Percentiles rank a stretch among this genome's conserved stretches.
Evolutionary conservation across 2,888 invertebrate species (phyloP).

Genomic region (Drosophila lutescens): DNA sequence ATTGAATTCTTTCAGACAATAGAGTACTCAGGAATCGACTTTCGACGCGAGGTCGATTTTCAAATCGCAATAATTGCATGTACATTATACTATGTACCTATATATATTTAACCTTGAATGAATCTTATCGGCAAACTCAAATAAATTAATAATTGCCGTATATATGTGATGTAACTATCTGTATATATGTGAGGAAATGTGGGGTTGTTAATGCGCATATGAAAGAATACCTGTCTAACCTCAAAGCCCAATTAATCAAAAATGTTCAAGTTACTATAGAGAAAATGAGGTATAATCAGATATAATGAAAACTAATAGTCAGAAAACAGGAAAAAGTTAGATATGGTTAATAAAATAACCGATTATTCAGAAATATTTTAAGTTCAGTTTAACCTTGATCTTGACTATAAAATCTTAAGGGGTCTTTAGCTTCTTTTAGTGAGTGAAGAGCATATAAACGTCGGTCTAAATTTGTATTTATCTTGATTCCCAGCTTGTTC

Average conservation of each 20-base stretch:
- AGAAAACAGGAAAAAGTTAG: neutral
- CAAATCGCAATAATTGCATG: neutral
- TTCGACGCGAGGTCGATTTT: neutral
- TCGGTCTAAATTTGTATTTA: slow-evolving; percentile 8
- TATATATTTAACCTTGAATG: slow-evolving; percentile 23
- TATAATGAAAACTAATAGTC: neutral
- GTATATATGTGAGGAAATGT: neutral
- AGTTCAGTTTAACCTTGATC: neutral
- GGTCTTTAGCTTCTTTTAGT: neutral
- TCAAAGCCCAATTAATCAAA: neutral
- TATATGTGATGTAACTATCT: neutral
- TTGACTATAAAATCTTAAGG: neutral
- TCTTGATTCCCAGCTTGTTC: slow-evolving; percentile 14
- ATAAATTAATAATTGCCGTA: slow-evolving; percentile 9
- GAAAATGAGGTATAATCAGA: no score
- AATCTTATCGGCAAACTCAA: slow-evolving; percentile 18
- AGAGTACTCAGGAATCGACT: slow-evolving; percentile 16
- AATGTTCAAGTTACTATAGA: neutral
- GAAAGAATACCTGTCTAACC: neutral
- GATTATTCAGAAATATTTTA: neutral
- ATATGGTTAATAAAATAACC: neutral
- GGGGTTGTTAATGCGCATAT: neutral
- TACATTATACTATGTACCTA: neutral
- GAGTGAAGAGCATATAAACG: slow-evolving; percentile 37
- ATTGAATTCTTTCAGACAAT: neutral